These are phyloP conservation scores for Stenopsyche tienmushanensis DNA, from an alignment of 1,140 invertebrate species.

Conservation along the genomic window DNA sequence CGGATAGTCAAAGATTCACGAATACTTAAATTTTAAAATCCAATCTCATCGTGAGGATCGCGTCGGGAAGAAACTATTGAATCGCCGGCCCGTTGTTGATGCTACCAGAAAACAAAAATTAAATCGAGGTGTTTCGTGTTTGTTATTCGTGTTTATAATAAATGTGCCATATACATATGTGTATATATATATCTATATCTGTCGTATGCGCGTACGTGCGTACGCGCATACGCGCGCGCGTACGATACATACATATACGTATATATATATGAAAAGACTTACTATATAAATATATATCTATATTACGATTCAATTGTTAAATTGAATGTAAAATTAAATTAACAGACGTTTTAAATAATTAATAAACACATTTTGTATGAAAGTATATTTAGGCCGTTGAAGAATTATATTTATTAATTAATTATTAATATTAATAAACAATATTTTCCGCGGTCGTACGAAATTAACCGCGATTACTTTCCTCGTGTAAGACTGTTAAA, in stretches of 20 bases:
- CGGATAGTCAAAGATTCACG: constrained; percentile 30
- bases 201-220: no score
- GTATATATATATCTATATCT: neutral
- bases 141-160: constrained; percentile 36
- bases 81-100: neutral
- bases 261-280: no score
- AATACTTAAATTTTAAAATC: neutral
- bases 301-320: neutral
- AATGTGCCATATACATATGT: constrained; percentile 35
- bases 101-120: constrained; percentile 7
- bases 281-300: no score
- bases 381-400: constrained; percentile 26
- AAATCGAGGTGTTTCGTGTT: constrained; percentile 12
- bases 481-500: constrained; percentile 40
- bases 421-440: constrained; percentile 21
- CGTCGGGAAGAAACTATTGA: neutral
- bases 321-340: no score
- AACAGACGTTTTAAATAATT: neutral
- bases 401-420: constrained; percentile 30
- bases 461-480: constrained; percentile 30
- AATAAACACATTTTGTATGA: constrained; percentile 23
- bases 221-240: no score
- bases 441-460: constrained; percentile 24
- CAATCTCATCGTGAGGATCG: neutral
- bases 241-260: no score